Evolutionary conservation across 2,797 vertebrate genomes (phyloP).

Genomic region (Phylloscopus collybita): DNA sequence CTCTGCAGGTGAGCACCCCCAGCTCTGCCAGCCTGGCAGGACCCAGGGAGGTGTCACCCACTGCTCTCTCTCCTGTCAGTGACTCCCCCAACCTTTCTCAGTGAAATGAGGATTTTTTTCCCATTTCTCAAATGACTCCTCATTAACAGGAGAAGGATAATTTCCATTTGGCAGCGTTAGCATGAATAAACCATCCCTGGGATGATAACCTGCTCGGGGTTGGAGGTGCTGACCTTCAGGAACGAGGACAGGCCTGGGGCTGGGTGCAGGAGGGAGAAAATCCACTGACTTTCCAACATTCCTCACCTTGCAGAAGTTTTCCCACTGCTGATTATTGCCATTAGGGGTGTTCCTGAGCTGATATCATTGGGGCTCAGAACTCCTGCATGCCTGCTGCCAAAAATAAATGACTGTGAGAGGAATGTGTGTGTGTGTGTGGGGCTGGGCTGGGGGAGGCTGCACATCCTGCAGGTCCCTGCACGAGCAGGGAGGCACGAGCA

Average conservation of each 20-base stretch:
- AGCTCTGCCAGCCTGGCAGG: neutral
- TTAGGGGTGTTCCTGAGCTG: neutral
- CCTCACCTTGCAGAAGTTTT: neutral
- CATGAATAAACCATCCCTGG: conserved; percentile 40
- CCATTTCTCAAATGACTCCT: neutral
- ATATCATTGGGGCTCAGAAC: neutral
- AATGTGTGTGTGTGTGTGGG: neutral
- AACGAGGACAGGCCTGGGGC: neutral
- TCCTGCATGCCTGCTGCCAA: neutral
- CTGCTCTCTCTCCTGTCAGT: neutral
- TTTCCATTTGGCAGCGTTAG: conserved; percentile 10
- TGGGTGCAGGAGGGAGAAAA: neutral
- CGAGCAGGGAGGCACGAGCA: neutral
- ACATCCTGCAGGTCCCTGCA: neutral
- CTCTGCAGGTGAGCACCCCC: neutral
- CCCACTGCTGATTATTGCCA: neutral
- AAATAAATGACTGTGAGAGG: neutral
- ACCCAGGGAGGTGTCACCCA: accelerated
- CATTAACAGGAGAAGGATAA: neutral
- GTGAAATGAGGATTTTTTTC: neutral
- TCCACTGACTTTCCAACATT: neutral
- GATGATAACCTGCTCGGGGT: conserved; percentile 13
- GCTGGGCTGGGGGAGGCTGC: neutral
- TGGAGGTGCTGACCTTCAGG: neutral
- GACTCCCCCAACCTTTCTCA: neutral